These are phyloP conservation scores for Typhlomys cinereus DNA, from an alignment of 2,113 vertebrate species.

Conservation along the genomic window DNA sequence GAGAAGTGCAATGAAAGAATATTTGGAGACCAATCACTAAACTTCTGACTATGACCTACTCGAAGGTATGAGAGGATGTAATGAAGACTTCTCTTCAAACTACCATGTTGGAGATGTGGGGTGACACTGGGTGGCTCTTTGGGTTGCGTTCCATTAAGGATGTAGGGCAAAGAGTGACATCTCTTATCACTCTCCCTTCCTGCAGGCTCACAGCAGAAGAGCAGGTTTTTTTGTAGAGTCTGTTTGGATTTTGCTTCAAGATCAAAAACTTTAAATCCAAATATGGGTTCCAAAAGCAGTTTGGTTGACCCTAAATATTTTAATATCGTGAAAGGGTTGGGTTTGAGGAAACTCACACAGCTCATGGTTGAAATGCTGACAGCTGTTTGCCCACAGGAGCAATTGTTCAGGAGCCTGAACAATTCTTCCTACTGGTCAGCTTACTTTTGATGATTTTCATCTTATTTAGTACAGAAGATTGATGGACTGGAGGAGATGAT, in stretches of 20 bases:
- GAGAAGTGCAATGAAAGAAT: neutral
- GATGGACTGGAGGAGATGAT: neutral
- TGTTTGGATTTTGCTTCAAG: neutral
- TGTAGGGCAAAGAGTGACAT: neutral
- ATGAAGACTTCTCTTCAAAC: neutral
- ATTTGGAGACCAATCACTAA: neutral
- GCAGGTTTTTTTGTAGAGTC: neutral
- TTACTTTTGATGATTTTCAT: neutral
- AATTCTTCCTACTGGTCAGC: neutral
- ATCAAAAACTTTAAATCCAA: slow-evolving; percentile 34
- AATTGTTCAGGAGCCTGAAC: no score
- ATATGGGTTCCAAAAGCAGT: neutral
- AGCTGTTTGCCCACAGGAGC: neutral
- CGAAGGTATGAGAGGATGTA: neutral
- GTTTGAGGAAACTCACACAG: neutral
- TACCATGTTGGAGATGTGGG: neutral
- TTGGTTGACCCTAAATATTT: neutral
- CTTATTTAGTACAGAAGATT: neutral
- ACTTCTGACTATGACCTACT: neutral
- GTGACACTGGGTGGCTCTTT: neutral
- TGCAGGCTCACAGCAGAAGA: neutral
- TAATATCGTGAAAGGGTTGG: neutral
- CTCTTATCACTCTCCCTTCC: neutral
- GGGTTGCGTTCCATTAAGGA: neutral
- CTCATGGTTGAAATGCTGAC: neutral